A percentile compares a stretch with the other conserved stretches of the same genome.
phyloP scores from a whole-genome alignment of 2,888 invertebrate species.

The Caenorhabditis auriculariae region DNA sequence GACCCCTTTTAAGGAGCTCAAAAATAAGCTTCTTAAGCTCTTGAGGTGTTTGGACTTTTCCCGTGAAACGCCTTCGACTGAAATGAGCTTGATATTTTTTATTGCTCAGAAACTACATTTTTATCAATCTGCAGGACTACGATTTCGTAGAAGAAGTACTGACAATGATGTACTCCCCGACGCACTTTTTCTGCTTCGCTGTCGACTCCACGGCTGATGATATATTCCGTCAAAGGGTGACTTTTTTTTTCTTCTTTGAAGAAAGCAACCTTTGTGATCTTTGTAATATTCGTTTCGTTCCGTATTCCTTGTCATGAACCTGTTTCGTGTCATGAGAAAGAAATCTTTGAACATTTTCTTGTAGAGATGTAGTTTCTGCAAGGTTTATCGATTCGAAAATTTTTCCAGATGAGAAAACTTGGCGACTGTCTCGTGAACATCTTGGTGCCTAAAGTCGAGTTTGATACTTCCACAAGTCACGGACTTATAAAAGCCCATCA shows the following conservation, averaged over 20 bases:
- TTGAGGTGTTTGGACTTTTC: no score
- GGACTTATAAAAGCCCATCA: slow-evolving; percentile 27
- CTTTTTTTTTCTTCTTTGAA: no score
- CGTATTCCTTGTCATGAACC: no score
- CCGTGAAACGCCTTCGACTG: background rate
- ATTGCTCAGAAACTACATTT: background rate
- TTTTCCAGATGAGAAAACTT: slow-evolving; percentile 29
- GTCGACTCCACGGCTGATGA: slow-evolving; percentile 17
- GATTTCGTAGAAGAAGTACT: slow-evolving; percentile 35
- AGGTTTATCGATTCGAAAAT: no score
- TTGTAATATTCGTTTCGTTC: no score
- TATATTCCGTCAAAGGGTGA: slow-evolving; percentile 25
- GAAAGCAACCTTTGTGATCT: background rate
- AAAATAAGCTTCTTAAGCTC: no score
- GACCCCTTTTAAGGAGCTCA: background rate
- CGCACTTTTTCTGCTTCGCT: slow-evolving; percentile 37
- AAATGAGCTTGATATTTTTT: background rate
- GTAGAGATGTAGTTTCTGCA: no score
- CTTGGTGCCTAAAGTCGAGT: slow-evolving; percentile 23
- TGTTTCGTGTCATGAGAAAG: no score
- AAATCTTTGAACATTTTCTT: no score
- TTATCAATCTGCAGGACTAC: slow-evolving; percentile 19
- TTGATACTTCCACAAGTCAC: slow-evolving; percentile 25
- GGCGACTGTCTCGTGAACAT: slow-evolving; percentile 34
- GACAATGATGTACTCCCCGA: slow-evolving; percentile 36